These are phyloP conservation scores for Cryptocephalus moraei DNA, from an alignment of 2,888 invertebrate species.

Conservation along the genomic window DNA sequence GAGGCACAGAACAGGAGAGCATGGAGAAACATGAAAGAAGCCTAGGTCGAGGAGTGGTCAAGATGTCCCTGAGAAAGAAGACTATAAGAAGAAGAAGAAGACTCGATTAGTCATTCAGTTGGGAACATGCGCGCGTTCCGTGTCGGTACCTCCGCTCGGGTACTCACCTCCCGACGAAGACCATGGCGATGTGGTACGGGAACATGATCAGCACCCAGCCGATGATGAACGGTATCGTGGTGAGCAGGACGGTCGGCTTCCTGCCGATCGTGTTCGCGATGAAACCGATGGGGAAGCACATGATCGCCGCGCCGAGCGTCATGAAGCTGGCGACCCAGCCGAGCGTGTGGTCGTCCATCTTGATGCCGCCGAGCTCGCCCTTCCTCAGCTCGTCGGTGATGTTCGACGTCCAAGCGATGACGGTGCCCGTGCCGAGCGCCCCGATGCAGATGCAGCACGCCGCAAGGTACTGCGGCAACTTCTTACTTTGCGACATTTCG, in stretches of 20 bases:
- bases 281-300: conserved; percentile 62
- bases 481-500: conserved; percentile 24
- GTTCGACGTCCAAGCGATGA: conserved; percentile 70
- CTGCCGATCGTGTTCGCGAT: conserved; percentile 48
- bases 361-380: conserved; percentile 33
- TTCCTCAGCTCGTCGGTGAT: conserved; percentile 43
- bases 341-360: conserved; percentile 35
- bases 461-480: conserved; percentile 54
- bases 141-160: too few relatives aligned
- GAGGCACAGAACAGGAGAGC: too few relatives aligned
- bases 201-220: conserved; percentile 68
- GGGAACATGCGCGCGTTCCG: too few relatives aligned
- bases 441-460: conserved; percentile 45
- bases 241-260: conserved; percentile 54
- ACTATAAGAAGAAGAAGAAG: too few relatives aligned
- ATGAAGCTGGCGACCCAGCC: conserved; percentile 63
- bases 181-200: conserved; percentile 49
- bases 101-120: too few relatives aligned
- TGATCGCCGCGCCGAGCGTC: conserved; percentile 59
- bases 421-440: conserved; percentile 64
- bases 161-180: conserved; percentile 44
- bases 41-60: too few relatives aligned
- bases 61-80: too few relatives aligned
- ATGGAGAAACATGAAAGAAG: too few relatives aligned
- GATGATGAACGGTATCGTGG: conserved; percentile 56